Conservation (phyloP, 1,140 invertebrate species). For the Dendrolimus kikuchii region DNA sequence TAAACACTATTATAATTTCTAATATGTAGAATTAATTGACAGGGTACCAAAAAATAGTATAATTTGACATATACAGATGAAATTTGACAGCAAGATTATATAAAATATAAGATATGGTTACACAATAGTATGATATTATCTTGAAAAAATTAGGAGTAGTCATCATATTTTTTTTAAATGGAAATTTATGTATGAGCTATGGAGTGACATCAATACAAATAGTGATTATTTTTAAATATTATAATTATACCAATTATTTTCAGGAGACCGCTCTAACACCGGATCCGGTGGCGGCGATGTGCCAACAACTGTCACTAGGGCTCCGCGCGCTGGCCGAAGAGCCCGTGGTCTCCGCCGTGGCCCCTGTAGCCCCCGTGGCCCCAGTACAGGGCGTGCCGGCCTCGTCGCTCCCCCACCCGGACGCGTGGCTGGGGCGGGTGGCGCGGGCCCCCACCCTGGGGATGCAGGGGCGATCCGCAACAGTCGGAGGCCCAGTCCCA, state of each 20-base stretch:
- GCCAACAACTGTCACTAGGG: constrained; percentile 60
- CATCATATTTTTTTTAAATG: no score
- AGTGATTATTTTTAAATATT: no score
- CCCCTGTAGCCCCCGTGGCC: constrained; percentile 34
- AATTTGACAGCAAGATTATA: no score
- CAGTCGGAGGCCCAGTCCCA: constrained; percentile 25
- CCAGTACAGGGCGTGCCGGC: constrained; percentile 30
- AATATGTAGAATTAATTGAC: no score
- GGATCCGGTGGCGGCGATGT: constrained; percentile 62
- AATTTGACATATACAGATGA: no score
- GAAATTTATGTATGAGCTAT: no score
- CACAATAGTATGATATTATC: no score
- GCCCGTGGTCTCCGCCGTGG: constrained; percentile 37
- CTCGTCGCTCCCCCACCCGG: constrained; percentile 76
- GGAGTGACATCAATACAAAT: no score
- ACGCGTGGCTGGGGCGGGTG: constrained; percentile 85
- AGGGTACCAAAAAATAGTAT: no score
- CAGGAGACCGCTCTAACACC: constrained; percentile 12
- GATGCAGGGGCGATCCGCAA: constrained; percentile 24
- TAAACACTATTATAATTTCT: no score
- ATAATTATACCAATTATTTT: constrained; percentile 2
- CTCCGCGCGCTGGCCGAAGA: constrained; percentile 60
- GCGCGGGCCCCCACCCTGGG: constrained; percentile 60
- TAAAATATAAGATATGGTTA: no score
- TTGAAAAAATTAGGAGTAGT: no score